phyloP scores from a whole-genome alignment of 2,888 invertebrate genomes.

The Pogonocherus hispidulus region DNA sequence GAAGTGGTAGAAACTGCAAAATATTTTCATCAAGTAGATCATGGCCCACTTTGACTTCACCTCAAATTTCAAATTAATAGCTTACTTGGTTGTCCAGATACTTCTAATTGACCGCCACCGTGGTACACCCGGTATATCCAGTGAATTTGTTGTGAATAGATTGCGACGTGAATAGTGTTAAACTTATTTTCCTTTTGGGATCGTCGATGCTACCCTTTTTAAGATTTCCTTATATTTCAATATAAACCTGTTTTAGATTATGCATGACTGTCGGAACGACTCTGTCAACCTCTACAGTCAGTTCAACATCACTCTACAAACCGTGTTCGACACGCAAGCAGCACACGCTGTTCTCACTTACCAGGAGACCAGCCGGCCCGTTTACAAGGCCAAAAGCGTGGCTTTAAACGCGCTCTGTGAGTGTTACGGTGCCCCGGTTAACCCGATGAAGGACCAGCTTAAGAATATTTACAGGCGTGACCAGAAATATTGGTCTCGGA shows the following conservation, averaged over 20 bases:
- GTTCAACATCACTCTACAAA: slow-evolving; percentile 85
- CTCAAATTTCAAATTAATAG: no score
- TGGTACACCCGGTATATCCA: no score
- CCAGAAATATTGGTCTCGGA: slow-evolving; percentile 87
- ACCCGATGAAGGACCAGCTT: slow-evolving; percentile 92
- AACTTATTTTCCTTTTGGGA: no score
- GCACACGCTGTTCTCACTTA: slow-evolving; percentile 93
- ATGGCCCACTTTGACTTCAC: no score
- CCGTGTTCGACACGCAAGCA: slow-evolving; percentile 89
- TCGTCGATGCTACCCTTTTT: no score
- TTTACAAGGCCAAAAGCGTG: slow-evolving; percentile 94
- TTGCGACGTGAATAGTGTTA: no score
- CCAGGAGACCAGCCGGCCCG: slow-evolving; percentile 90
- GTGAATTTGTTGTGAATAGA: no score
- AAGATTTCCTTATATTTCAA: no score
- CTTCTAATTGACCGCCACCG: no score
- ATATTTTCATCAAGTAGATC: no score
- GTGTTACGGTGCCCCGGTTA: slow-evolving; percentile 87
- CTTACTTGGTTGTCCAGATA: no score
- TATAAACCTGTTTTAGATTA: slow-evolving; percentile 71
- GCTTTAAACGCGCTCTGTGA: slow-evolving; percentile 93
- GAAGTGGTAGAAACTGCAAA: no score
- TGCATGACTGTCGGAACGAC: slow-evolving; percentile 94
- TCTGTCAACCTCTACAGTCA: slow-evolving; percentile 89
- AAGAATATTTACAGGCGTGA: slow-evolving; percentile 89